Percentiles rank a stretch among this genome's conserved stretches.
These are phyloP conservation scores for Gopherus evgoodei DNA, from an alignment of 2,113 vertebrate species.

Conservation along the genomic window DNA sequence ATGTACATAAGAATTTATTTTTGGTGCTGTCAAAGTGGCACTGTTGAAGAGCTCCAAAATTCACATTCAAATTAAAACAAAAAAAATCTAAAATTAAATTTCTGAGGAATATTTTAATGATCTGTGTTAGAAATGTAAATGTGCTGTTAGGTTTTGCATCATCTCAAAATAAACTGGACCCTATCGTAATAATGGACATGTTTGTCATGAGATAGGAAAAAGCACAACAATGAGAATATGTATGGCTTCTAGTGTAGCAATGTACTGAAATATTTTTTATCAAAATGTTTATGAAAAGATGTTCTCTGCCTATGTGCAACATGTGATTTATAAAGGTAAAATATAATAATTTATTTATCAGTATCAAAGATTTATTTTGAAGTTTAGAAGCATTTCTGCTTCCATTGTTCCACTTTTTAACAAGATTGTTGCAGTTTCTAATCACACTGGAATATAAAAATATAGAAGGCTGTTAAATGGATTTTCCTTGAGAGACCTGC, in stretches of 20 bases:
- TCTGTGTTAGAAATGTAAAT: not conserved
- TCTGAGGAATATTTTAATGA: not conserved
- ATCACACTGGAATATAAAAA: not conserved
- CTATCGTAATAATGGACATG: fast-evolving
- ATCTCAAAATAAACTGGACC: not conserved
- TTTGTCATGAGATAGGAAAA: not conserved
- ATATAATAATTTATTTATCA: not conserved
- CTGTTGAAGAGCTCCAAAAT: not conserved
- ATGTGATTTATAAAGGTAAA: not conserved
- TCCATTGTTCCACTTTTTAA: not conserved
- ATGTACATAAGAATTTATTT: constrained; percentile 18
- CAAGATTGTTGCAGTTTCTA: not conserved
- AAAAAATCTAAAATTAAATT: not conserved
- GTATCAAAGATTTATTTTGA: not conserved
- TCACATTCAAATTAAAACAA: not conserved
- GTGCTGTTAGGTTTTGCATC: not conserved
- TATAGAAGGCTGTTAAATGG: not conserved
- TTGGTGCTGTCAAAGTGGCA: not conserved
- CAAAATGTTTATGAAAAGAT: not conserved
- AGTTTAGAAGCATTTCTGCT: not conserved
- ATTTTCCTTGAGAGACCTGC: not conserved
- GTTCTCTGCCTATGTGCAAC: not conserved
- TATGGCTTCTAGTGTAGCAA: not conserved
- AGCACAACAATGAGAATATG: not conserved
- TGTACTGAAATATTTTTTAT: not conserved